Evolutionary conservation across 2,888 invertebrate genomes (phyloP), one percentile per base, ranked within the genome.

Genomic region (Caenorhabditis sp.): DNA sequence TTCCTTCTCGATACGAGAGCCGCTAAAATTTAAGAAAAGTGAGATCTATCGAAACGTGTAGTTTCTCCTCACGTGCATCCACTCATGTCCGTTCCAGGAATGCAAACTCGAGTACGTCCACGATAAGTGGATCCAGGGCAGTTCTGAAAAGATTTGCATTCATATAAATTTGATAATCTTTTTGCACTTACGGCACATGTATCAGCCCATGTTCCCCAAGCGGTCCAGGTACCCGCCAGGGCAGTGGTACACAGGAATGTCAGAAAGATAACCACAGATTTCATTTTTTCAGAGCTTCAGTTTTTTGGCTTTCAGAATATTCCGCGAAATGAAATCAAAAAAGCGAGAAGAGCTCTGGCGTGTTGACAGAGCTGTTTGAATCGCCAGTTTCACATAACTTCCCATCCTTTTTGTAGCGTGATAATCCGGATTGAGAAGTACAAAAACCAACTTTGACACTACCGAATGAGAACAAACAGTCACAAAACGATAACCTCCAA

Each of bases 31-130:
- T n/a, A n/a, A n/a, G n/a, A n/a, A n/a, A n/a, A n/a, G n/a, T n/a
- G n/a, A n/a, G n/a, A n/a, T n/a, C n/a, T n/a, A n/a, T n/a, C n/a
- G n/a, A n/a, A n/a, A n/a, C n/a, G n/a, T n/a, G n/a, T n/a, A n/a
- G n/a, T 26, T 1, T 18, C 1, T 51, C 47, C 44, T 37, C 53
- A 74, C 74, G 65, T 64, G 77, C 77, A 77, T 26, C 69, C 77
- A 37, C 77, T 74, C 62, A 70, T 61, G 26, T 80, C 80, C 0
- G 69, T 24, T 47, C 69, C 80, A 26, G 76, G 62, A 15, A 80
- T 26, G 32, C 80, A 80, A 8, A 80, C 80, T 32, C 80, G 24
- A n/a, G 74, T 76, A n/a, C 80, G 74, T 56, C 80, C 80, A 24
- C 80, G 80, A 20, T 79, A 79, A 5, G 64, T 65, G 5, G 62